phyloP scores from a whole-genome alignment of 2,888 invertebrate genomes.

The Venusia cambrica region DNA sequence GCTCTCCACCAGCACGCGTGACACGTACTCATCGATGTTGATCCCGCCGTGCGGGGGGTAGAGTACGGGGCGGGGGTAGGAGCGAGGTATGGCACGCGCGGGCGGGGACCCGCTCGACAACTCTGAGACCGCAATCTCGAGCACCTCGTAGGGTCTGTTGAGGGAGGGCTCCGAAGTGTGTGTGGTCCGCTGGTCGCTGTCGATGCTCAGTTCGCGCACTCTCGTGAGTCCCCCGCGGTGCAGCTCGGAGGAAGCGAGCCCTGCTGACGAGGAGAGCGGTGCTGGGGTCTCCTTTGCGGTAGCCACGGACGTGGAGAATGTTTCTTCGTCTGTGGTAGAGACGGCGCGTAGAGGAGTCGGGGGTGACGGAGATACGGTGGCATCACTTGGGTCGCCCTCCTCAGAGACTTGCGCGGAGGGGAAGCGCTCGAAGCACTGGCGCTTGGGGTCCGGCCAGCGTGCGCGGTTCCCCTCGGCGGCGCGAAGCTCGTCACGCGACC shows the following conservation, averaged over 20 bases:
- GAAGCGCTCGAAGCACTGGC: constrained; percentile 6
- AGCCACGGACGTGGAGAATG: constrained; percentile 47
- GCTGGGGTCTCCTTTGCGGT: constrained; percentile 45
- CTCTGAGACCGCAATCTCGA: constrained; percentile 73
- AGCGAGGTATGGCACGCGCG: constrained; percentile 15
- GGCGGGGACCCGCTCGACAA: constrained; percentile 42
- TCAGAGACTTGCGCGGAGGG: constrained; percentile 26
- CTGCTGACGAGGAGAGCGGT: too few species aligned
- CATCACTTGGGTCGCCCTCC: constrained; percentile 36
- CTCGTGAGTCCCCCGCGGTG: constrained; percentile 43
- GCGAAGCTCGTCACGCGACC: constrained; percentile 59
- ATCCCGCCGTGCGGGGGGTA: constrained; percentile 29
- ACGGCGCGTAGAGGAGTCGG: constrained; percentile 30
- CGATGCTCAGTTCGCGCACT: constrained; percentile 37
- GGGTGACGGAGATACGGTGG: constrained; percentile 29
- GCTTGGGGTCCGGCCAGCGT: constrained; percentile 3
- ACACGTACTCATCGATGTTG: constrained; percentile 75
- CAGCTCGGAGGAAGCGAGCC: constrained; percentile 12
- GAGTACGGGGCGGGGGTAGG: not conserved
- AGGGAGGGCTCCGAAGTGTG: constrained; percentile 42
- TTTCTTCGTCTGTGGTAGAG: constrained; percentile 40
- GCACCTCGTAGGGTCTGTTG: constrained; percentile 53
- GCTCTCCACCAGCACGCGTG: constrained; percentile 75
- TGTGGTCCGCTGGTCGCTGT: constrained; percentile 43
- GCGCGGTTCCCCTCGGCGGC: constrained; percentile 42